These are phyloP conservation scores for Leptoclinus maculatus DNA, from an alignment of 2,797 vertebrate genomes.

Conservation along the genomic window DNA sequence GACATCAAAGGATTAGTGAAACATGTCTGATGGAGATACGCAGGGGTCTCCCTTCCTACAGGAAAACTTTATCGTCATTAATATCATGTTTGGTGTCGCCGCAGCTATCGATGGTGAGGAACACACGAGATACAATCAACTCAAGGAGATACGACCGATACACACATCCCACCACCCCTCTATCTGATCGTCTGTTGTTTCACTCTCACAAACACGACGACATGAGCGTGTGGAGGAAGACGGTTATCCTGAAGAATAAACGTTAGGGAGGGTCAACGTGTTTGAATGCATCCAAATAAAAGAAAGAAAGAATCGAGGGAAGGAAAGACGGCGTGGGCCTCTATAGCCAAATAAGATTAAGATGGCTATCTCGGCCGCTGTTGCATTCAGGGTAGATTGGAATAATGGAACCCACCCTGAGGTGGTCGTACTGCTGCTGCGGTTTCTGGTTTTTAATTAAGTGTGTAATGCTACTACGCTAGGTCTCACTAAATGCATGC, in stretches of 20 bases:
- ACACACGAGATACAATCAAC: constrained; percentile 68
- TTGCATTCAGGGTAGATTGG: constrained; percentile 77
- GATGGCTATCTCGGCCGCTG: constrained; percentile 80
- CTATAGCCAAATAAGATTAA: constrained; percentile 82
- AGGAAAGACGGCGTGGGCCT: constrained; percentile 60
- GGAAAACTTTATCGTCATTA: constrained; percentile 59
- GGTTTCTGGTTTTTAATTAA: constrained; percentile 62
- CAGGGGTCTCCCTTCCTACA: constrained; percentile 45
- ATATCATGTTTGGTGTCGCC: constrained; percentile 60
- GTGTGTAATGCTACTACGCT: neutral
- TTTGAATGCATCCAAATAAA: constrained; percentile 32
- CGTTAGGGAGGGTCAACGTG: constrained; percentile 38
- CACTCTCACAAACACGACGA: constrained; percentile 46
- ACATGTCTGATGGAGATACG: constrained; percentile 65
- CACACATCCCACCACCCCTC: constrained; percentile 63
- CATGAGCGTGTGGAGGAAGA: constrained; percentile 20
- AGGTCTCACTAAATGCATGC: neutral
- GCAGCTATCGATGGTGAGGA: constrained; percentile 66
- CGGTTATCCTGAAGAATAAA: constrained; percentile 39
- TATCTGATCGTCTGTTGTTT: constrained; percentile 77
- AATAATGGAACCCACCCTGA: constrained; percentile 80
- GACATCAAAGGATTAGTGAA: constrained; percentile 77
- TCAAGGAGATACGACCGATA: constrained; percentile 68
- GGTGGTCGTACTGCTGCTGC: constrained; percentile 69
- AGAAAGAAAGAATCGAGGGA: constrained; percentile 14